Evolutionary conservation across 2,797 vertebrate genomes (phyloP).

Genomic region (Martes flavigula): DNA sequence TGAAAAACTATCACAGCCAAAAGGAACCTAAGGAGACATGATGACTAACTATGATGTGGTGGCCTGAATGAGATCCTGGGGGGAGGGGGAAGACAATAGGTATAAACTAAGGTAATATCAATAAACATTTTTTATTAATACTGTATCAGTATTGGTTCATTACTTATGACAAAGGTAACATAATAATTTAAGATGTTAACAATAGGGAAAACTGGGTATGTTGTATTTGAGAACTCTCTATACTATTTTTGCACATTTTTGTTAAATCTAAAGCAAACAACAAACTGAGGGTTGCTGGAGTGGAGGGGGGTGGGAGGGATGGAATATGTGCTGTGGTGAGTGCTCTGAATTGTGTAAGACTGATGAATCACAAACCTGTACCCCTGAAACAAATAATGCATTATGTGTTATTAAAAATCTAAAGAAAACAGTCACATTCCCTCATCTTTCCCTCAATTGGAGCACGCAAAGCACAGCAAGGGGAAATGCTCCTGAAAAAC

Average conservation of each 20-base stretch:
- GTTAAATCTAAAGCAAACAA: not conserved
- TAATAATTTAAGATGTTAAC: not conserved
- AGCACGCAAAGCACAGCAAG: not conserved
- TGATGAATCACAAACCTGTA: no score
- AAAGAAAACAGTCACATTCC: not conserved
- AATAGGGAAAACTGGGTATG: not conserved
- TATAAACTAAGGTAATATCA: not conserved
- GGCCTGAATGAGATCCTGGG: not conserved
- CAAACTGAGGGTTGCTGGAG: no score
- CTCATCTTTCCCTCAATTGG: not conserved
- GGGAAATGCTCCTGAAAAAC: not conserved
- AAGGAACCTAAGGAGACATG: not conserved
- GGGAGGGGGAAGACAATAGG: not conserved
- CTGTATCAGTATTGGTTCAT: not conserved
- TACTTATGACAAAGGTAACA: not conserved
- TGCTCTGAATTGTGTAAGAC: no score
- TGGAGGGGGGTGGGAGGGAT: no score
- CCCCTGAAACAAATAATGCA: no score
- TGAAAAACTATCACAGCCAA: not conserved
- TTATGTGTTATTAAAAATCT: no score
- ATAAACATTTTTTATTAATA: not conserved
- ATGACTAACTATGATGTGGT: not conserved
- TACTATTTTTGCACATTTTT: not conserved
- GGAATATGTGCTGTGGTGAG: no score
- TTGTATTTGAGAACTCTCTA: not conserved